Percentiles rank a stretch among this genome's conserved stretches.
Evolutionary conservation across 2,113 vertebrate species (phyloP).

Genomic region (Toxostoma redivivum): DNA sequence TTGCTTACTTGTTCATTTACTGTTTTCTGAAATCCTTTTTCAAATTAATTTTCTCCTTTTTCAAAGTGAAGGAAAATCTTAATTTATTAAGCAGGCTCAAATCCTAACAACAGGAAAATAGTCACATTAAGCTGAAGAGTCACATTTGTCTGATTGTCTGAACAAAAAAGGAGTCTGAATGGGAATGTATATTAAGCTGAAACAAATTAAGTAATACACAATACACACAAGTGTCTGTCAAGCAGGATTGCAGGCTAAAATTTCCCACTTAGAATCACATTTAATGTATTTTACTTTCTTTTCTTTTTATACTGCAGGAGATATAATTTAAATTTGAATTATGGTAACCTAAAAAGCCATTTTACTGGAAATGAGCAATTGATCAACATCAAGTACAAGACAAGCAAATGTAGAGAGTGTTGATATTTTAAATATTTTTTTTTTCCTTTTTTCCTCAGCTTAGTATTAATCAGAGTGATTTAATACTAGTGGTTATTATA

Average conservation of each 20-base stretch:
- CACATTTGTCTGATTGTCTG: not conserved
- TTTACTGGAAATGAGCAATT: not conserved
- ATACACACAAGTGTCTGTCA: not conserved
- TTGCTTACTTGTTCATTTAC: rapidly evolving
- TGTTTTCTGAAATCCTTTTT: not conserved
- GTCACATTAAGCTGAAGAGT: not conserved
- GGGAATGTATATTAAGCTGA: not conserved
- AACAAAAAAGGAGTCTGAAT: not conserved
- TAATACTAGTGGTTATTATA: not conserved
- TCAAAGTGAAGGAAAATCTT: not conserved
- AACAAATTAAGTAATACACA: not conserved
- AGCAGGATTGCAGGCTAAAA: not conserved
- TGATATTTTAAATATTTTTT: not conserved
- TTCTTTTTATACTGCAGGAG: not conserved
- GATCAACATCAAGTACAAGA: not conserved
- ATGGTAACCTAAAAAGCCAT: not conserved
- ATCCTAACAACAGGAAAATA: not conserved
- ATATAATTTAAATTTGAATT: not conserved
- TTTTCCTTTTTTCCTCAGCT: not conserved
- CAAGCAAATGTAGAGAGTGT: not conserved
- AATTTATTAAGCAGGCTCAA: not conserved
- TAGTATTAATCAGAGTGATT: not conserved
- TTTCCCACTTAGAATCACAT: not conserved
- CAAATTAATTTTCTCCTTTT: not conserved
- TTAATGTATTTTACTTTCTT: not conserved